phyloP scores from a whole-genome alignment of 2,113 vertebrate species.

The Tupaia chinensis region DNA sequence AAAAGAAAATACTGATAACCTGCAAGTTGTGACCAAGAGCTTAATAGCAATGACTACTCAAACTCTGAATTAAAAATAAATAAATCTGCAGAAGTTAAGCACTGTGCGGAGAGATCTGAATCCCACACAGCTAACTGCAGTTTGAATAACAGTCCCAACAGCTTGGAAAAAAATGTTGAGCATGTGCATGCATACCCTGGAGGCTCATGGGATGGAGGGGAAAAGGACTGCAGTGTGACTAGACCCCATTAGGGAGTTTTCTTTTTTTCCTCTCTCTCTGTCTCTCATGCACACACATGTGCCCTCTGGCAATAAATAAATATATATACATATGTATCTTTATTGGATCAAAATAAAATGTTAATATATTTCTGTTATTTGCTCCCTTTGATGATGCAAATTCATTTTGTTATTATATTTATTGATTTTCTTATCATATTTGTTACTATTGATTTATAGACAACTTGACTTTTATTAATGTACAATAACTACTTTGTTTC shows the following conservation, averaged over 20 bases:
- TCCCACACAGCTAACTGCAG: too few relatives aligned
- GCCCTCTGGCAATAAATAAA: too few relatives aligned
- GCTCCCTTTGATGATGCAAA: not conserved
- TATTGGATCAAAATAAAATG: slow-evolving; percentile 4
- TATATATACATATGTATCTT: not conserved
- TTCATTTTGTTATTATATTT: not conserved
- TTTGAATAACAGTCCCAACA: too few relatives aligned
- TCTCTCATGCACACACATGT: too few relatives aligned
- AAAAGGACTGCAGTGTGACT: too few relatives aligned
- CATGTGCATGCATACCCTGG: too few relatives aligned
- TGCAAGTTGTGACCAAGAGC: not conserved
- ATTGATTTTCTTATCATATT: not conserved
- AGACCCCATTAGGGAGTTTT: too few relatives aligned
- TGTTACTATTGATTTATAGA: not conserved
- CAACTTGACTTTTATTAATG: not conserved
- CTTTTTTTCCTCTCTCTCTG: too few relatives aligned
- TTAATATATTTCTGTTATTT: slow-evolving; percentile 18
- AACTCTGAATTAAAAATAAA: not conserved
- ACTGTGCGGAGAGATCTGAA: too few relatives aligned
- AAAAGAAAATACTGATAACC: not conserved
- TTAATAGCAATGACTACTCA: not conserved
- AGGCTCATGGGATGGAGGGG: too few relatives aligned
- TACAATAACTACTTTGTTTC: not conserved
- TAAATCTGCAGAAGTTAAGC: not conserved
- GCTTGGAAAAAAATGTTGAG: too few relatives aligned